phyloP scores from a whole-genome alignment of 2,113 vertebrate genomes.

The Reinhardtius hippoglossoides region DNA sequence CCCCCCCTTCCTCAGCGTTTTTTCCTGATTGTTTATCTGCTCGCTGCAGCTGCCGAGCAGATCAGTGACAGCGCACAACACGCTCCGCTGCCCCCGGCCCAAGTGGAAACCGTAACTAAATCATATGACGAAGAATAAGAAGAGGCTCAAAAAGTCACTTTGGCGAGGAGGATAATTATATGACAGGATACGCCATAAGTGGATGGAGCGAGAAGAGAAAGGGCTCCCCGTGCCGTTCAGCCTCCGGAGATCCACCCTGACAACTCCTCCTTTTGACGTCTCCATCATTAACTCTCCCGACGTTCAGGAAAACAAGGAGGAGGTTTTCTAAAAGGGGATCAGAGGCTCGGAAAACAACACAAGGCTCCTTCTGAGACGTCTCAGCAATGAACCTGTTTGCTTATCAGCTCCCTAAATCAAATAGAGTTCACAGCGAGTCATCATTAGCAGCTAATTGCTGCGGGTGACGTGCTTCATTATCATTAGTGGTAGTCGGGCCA shows the following conservation, averaged over 20 bases:
- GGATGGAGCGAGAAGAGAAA: constrained; percentile 34
- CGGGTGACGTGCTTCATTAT: constrained; percentile 58
- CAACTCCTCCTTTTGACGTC: constrained; percentile 30
- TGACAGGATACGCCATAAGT: constrained; percentile 31
- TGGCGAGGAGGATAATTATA: constrained; percentile 32
- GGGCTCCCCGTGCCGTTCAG: constrained; percentile 7
- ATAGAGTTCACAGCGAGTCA: constrained; percentile 61
- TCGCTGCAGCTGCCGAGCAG: not conserved
- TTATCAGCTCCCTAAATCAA: constrained; percentile 62
- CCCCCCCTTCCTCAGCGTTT: constrained; percentile 3
- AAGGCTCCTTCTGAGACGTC: not conserved
- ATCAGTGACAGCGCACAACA: constrained; percentile 23
- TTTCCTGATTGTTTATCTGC: constrained; percentile 41
- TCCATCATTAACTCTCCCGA: constrained; percentile 27
- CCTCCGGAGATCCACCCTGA: constrained; percentile 16
- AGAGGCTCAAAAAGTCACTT: not conserved
- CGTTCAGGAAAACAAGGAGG: constrained; percentile 27
- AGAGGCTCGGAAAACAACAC: not conserved
- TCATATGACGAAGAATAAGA: constrained; percentile 29
- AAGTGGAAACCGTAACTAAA: constrained; percentile 42
- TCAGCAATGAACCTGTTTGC: constrained; percentile 62
- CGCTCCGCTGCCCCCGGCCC: constrained; percentile 15
- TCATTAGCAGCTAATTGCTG: constrained; percentile 62
- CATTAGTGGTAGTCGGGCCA: constrained; percentile 32
- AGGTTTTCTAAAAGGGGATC: not conserved